These are phyloP conservation scores for Petrocephalus schoutedeni DNA, from an alignment of 2,797 vertebrate genomes.

Conservation along the genomic window DNA sequence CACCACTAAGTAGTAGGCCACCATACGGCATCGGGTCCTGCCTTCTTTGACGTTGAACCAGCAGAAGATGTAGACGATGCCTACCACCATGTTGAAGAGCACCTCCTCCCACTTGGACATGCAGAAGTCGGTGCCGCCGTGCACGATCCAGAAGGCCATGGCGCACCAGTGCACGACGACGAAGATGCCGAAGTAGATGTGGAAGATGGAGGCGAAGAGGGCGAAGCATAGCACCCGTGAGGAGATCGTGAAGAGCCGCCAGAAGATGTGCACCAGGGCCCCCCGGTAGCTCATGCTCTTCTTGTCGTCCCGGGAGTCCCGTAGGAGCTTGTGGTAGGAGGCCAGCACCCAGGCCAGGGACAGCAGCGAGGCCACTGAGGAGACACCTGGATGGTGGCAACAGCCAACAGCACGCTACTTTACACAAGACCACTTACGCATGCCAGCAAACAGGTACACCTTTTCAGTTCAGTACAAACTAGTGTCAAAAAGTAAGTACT, in stretches of 20 bases:
- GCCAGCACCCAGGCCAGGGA: conserved; percentile 98
- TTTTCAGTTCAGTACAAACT: background rate
- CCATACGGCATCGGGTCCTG: conserved; percentile 90
- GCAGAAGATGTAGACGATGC: conserved; percentile 99
- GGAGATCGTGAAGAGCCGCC: conserved; percentile 98
- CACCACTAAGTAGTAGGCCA: conserved; percentile 92
- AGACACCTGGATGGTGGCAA: conserved; percentile 70
- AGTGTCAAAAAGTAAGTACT: background rate
- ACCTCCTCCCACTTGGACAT: conserved; percentile 99
- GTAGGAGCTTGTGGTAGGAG: conserved; percentile 97
- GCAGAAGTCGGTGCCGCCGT: conserved; percentile 97
- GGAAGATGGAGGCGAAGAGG: conserved; percentile 98
- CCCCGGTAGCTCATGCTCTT: conserved; percentile 98
- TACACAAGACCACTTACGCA: background rate
- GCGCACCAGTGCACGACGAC: conserved; percentile 96
- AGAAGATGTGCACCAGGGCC: conserved; percentile 90
- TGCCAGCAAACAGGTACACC: background rate
- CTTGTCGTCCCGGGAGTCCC: conserved; percentile 96
- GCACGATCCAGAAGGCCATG: conserved; percentile 99
- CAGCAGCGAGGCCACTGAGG: conserved; percentile 90
- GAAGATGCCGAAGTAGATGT: conserved; percentile 99
- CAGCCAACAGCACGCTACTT: background rate
- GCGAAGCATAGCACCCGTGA: conserved; percentile 95
- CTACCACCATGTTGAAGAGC: conserved; percentile 99
- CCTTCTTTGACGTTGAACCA: conserved; percentile 99